Conservation (phyloP, 2,888 invertebrate genomes). For the Dynastes tityus region DNA sequence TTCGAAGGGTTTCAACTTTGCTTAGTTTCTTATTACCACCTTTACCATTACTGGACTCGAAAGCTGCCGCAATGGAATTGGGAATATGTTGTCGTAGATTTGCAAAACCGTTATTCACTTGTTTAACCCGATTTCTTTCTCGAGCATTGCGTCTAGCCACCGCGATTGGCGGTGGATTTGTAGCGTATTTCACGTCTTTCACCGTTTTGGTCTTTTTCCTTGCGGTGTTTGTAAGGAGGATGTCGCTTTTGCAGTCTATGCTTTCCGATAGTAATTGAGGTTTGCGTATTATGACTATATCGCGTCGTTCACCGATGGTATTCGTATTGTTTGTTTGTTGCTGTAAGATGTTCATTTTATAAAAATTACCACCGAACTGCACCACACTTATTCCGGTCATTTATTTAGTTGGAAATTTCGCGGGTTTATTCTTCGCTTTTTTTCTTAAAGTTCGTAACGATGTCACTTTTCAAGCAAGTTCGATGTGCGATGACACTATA, state of each 20-base stretch:
- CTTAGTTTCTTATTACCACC: conserved; percentile 85
- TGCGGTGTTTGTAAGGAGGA: conserved; percentile 65
- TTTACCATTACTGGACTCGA: conserved; percentile 77
- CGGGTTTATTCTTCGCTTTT: conserved; percentile 11
- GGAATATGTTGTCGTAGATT: conserved; percentile 91
- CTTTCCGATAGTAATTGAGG: conserved; percentile 62
- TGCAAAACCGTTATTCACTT: conserved; percentile 93
- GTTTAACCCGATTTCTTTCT: conserved; percentile 93
- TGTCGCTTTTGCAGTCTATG: conserved; percentile 57
- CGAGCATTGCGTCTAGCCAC: conserved; percentile 93
- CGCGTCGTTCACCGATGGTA: conserved; percentile 60
- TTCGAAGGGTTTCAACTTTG: conserved; percentile 90
- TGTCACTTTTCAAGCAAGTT: conserved; percentile 27
- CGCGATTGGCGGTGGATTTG: conserved; percentile 81
- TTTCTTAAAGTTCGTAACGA: not conserved
- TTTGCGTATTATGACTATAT: conserved; percentile 50
- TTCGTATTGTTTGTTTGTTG: conserved; percentile 73
- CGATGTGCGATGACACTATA: conserved; percentile 39
- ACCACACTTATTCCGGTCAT: conserved; percentile 76
- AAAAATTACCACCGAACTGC: conserved; percentile 75
- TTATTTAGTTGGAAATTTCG: conserved; percentile 57
- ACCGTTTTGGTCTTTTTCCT: conserved; percentile 60
- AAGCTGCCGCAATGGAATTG: conserved; percentile 83
- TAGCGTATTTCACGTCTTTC: conserved; percentile 59
- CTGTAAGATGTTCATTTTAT: conserved; percentile 78